Evolutionary conservation across 2,888 invertebrate species (phyloP), one percentile per base, ranked within the genome.

Genomic region (Folsomia candida): DNA sequence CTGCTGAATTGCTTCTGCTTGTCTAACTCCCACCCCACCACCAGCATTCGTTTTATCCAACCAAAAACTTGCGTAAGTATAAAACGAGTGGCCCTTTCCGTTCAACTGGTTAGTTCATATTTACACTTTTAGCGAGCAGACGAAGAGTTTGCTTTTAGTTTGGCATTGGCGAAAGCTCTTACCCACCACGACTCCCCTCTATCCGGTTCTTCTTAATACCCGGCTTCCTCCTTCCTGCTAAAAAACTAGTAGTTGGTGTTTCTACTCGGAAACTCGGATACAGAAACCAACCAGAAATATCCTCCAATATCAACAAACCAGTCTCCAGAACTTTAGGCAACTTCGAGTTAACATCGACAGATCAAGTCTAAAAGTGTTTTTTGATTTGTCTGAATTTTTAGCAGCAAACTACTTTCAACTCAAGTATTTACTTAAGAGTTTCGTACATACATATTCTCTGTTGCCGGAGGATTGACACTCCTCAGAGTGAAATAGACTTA

Each of bases 91-190:
- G n/a, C 6, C 22, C 11, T 20, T 54, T 6, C n/a, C 54, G n/a
- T 54, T 20, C 54, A 6, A 47, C 11, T 54, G 22, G 54, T 54
- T 54, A 54, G 54, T 54, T 54, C 11, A 20, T 54, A 54, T 54
- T 54, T 54, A 54, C 54, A n/a, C 54, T 54, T 54, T 54, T 54
- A 22, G 54, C 6, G 54, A 54, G 54, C 54, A 54, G 54, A 54
- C 20, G n/a, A 20, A 20, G 9, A 11, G 18, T 47, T 47, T 47
- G 47, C 47, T 47, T 47, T n/a, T n/a, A n/a, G n/a, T n/a, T n/a
- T n/a, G n/a, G 47, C 47, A 47, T 47, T 47, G n/a, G 54, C 54
- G 54, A 20, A 54, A 54, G 54, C 54, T 54, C 11, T 54, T 54
- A 54, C 54, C 18, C 37, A 54, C 18, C 37, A 54, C 18, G 18